Conservation (phyloP, 1,140 invertebrate species). For the Pantala flavescens region DNA sequence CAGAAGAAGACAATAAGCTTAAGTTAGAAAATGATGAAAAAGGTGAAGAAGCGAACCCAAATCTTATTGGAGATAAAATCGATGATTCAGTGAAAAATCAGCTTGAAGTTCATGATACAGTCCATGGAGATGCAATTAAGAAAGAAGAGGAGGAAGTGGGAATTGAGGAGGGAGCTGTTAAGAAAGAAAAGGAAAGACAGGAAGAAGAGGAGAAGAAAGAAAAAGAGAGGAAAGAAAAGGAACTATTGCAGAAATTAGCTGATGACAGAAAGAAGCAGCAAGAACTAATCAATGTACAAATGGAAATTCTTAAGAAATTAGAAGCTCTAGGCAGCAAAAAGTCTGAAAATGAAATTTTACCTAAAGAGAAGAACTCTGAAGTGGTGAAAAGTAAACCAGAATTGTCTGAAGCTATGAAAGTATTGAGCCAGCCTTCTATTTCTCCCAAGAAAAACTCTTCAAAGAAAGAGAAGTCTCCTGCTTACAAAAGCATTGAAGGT, state of each 20-base stretch:
- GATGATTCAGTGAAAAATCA: neutral
- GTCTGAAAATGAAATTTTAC: neutral
- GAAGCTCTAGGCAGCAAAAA: neutral
- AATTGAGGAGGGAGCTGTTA: neutral
- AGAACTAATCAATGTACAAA: neutral
- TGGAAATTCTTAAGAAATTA: conserved; percentile 1
- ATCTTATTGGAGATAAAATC: neutral
- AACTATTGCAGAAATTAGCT: conserved; percentile 8
- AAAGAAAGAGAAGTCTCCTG: no score
- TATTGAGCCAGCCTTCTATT: no score
- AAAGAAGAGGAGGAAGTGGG: conserved; percentile 11
- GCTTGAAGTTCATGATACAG: neutral
- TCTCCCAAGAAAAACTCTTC: no score
- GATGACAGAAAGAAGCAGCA: conserved; percentile 12
- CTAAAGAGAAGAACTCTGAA: no score
- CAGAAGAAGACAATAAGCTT: neutral
- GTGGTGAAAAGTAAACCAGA: no score
- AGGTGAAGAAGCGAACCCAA: neutral
- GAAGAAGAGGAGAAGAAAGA: neutral
- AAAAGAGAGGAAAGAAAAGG: neutral
- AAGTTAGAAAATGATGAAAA: neutral
- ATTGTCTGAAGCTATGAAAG: no score
- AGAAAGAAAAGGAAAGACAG: neutral
- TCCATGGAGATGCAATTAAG: conserved; percentile 1
- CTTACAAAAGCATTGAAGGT: no score